Evolutionary conservation across 1,140 invertebrate genomes (phyloP).

Genomic region (Plectrocnemia conspersa): DNA sequence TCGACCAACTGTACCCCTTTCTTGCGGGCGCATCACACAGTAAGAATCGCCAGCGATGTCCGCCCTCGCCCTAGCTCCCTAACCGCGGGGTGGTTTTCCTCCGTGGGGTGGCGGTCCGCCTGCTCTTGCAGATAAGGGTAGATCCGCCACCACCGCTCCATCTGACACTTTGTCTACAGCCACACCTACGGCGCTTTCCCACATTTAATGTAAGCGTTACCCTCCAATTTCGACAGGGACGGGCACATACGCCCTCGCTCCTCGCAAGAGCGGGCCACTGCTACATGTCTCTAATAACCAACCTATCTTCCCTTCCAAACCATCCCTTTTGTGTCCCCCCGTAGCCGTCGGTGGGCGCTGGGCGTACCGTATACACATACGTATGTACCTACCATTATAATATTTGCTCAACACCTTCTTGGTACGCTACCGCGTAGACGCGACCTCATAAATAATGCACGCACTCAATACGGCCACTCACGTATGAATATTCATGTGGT

Average conservation of each 20-base stretch:
- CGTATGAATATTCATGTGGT: background rate
- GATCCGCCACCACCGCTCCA: constrained; percentile 14
- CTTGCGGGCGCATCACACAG: too few species aligned
- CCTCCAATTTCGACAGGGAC: constrained; percentile 26
- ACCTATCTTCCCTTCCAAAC: constrained; percentile 14
- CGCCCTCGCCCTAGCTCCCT: background rate
- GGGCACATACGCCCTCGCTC: background rate
- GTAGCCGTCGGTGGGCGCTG: constrained; percentile 4
- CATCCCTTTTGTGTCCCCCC: constrained; percentile 20
- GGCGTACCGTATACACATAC: too few species aligned
- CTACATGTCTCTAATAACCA: constrained; percentile 32
- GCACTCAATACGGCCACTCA: background rate
- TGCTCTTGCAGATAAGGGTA: background rate
- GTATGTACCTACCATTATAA: too few species aligned
- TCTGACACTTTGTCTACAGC: constrained; percentile 34
- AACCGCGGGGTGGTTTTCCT: background rate
- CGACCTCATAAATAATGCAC: constrained; percentile 17
- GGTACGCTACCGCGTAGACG: constrained; percentile 12
- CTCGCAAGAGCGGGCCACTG: background rate
- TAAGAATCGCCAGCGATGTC: constrained; percentile 1
- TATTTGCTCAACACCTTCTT: constrained; percentile 18
- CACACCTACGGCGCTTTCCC: constrained; percentile 19
- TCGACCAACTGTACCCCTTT: background rate
- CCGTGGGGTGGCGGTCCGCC: background rate
- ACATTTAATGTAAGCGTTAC: constrained; percentile 22